Percentiles rank a stretch among this genome's conserved stretches.
These are phyloP conservation scores for Melanostoma mellinum DNA, from an alignment of 2,888 invertebrate genomes.

Conservation along the genomic window DNA sequence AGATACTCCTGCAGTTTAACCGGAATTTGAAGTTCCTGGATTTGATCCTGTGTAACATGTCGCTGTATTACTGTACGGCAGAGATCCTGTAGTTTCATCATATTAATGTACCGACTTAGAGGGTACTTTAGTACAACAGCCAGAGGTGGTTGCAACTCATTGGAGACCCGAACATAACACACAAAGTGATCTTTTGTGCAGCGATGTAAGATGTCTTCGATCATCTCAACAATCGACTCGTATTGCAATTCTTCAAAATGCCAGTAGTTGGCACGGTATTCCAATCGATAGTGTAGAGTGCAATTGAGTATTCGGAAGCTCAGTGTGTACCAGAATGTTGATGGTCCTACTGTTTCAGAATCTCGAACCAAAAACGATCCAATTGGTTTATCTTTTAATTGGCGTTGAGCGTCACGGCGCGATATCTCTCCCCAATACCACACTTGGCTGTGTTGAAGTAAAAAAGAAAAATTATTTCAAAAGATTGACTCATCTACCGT, in stretches of 20 bases:
- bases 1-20: slow-evolving; percentile 84
- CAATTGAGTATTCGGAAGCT: slow-evolving; percentile 88
- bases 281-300: slow-evolving; percentile 89
- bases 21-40: slow-evolving; percentile 87
- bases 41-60: slow-evolving; percentile 84
- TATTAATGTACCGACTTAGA: slow-evolving; percentile 88
- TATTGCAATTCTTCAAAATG: slow-evolving; percentile 81
- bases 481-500: slow-evolving; percentile 27
- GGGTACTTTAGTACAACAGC: slow-evolving; percentile 89
- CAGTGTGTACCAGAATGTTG: slow-evolving; percentile 87
- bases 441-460: slow-evolving; percentile 81
- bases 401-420: slow-evolving; percentile 87
- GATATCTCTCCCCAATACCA: slow-evolving; percentile 94
- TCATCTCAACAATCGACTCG: slow-evolving; percentile 87
- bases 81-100: slow-evolving; percentile 88
- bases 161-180: slow-evolving; percentile 87
- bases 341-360: slow-evolving; percentile 85
- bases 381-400: slow-evolving; percentile 87
- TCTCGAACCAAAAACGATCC: slow-evolving; percentile 91
- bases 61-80: slow-evolving; percentile 89
- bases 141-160: slow-evolving; percentile 87
- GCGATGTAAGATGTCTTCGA: slow-evolving; percentile 88
- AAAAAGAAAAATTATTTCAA: slow-evolving; percentile 16
- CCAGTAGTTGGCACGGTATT: slow-evolving; percentile 84
- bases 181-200: slow-evolving; percentile 87